Base-by-base conservation (phyloP, 2,113 vertebrate genomes). In the Pluvialis apricaria region DNA sequence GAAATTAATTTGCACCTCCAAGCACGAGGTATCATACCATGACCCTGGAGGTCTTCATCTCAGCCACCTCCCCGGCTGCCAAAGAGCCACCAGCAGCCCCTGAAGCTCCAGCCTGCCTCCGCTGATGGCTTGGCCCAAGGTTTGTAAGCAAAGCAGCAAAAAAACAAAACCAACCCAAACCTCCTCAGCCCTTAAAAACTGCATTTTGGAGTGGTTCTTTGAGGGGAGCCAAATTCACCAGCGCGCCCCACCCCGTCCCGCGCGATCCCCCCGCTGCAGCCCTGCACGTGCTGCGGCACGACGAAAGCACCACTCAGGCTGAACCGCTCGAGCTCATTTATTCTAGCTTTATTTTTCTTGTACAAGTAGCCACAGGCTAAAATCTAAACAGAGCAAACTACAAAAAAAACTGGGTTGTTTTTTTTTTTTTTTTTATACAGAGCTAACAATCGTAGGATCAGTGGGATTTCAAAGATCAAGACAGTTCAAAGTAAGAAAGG, bases 281-380 rank as follows among this genome's bases (percentile, higher is more conserved):
- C 49, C 11, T 51, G 49, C 49, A 24, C 11, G 49, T 49, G 49
- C 49, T 49, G 49, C 22, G 49, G 1, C 9, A 0, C 14, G 1
- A 84, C 76, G 65, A 55, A 95, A 88, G 62, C 60, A 75, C 47
- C 70, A 86, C 62, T 64, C 65, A 69, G 49, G 42, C 72, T 60
- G 18, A 65, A 65, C 51, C 51, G 13, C 80, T 95, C 22, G 4
- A 70, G 90, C 90, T 96, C 86, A 15, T 96, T 97, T 97, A 96
- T 91, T 97, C 96, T 96, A 97, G 34, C 62, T 95, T 97, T 97
- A 96, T 97, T 97, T 93, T 88, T 81, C 93, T 93, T 83, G 94
- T 96, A 98, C 96, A 97, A 94, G 95, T 97, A 97, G 96, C 95
- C 97, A 97, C 94, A 90, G 97, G 96, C 97, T 97, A 97, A 98